Base-by-base conservation (phyloP, 2,797 vertebrate genomes). In the Hydrolagus colliei region DNA sequence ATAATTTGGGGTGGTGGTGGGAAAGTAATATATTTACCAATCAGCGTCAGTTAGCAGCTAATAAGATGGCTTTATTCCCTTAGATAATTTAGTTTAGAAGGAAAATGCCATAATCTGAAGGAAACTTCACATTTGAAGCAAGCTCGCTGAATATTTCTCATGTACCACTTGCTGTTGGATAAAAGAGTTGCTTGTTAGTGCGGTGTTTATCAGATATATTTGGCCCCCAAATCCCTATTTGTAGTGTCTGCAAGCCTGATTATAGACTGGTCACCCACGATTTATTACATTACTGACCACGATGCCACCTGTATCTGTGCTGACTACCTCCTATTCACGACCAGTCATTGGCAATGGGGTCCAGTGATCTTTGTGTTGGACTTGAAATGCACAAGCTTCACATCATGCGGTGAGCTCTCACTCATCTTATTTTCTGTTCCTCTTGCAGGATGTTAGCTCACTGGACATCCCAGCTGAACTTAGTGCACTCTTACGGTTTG, bases 381-480 rank as follows among this genome's bases (percentile, higher is more conserved):
- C 22, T 4, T n/a, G 11, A 18, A 18, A 41, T 62, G 73, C 35
- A 86, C 41, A 11, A 86, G 78, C 67, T 20, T 80, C 41, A 35
- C 61, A 41, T 18, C 20, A n/a, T 67, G 27, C n/a, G 27, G 52
- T 61, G 72, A 52, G 1, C 62, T 68, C 22, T 67, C 12, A 85
- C 61, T 86, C 16, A 87, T 68, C 22, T 11, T 27, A 62, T 18
- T 59, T 27, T n/a, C 59, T 27, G 65, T n/a, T 73, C 12, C 11
- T 74, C 32, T 68, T 77, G 75, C 87, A 99, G 98, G 96, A 98
- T 18, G 94, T 96, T 91, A 94, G 94, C 41, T 90, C 92, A 89
- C 90, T 99, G 90, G 97, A 98, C 91, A 97, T 99, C 89, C 98
- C 98, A 0, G 96, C 95, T 41, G 97, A 99, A 87, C 93, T 99